A percentile compares a stretch with the other conserved stretches of the same genome.
phyloP scores from a whole-genome alignment of 2,113 vertebrate species.

The Murina feae region DNA sequence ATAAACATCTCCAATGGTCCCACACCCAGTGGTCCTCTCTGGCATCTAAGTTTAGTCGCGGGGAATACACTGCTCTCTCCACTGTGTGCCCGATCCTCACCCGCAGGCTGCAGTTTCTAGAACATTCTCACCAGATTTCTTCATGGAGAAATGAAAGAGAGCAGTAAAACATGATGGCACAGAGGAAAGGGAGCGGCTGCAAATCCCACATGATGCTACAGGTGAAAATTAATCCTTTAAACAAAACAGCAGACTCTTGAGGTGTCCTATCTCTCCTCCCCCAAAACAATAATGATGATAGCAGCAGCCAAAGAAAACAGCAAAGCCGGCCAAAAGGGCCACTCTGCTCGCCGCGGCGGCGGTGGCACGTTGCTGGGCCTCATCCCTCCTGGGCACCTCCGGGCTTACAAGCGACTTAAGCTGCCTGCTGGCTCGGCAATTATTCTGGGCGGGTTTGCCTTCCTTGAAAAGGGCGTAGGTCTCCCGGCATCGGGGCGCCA shows the following conservation, averaged over 20 bases:
- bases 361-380: neutral
- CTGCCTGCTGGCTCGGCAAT: constrained; percentile 40
- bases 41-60: neutral
- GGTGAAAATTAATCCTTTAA: constrained; percentile 16
- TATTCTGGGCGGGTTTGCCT: constrained; percentile 45
- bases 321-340: neutral
- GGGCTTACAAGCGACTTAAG: neutral
- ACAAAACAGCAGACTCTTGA: neutral
- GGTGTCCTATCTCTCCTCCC: neutral
- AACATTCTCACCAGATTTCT: constrained; percentile 52
- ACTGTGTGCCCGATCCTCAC: neutral
- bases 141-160: constrained; percentile 22
- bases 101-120: constrained; percentile 40
- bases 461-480: constrained; percentile 16
- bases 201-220: neutral
- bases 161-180: neutral
- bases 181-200: neutral
- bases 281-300: neutral
- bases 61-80: neutral
- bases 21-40: neutral
- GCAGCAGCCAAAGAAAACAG: neutral
- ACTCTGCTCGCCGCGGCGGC: neutral
- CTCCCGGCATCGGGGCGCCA: constrained; percentile 11
- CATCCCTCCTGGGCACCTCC: neutral
- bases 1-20: neutral